Conservation (phyloP, 2,888 invertebrate species). For the Sipha maydis region DNA sequence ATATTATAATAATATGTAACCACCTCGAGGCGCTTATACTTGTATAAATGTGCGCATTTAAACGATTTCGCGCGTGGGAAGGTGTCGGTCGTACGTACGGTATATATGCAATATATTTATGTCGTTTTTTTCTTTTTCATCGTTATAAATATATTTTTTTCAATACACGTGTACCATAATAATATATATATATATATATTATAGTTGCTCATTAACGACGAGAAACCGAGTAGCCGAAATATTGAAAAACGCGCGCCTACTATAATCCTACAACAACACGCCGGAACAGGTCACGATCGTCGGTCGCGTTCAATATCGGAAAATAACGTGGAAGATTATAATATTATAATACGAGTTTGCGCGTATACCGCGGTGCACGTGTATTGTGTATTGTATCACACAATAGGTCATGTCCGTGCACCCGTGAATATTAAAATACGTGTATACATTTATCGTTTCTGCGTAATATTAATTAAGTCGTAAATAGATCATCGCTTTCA, state of each 20-base stretch:
- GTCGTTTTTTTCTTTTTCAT: background rate
- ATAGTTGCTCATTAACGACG: background rate
- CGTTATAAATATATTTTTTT: background rate
- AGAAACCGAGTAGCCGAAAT: background rate
- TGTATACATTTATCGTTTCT: no score
- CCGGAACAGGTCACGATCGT: background rate
- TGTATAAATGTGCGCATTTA: background rate
- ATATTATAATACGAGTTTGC: no score
- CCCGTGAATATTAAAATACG: no score
- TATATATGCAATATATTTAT: background rate
- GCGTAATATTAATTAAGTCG: no score
- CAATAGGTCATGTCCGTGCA: no score
- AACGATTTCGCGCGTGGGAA: constrained; percentile 47
- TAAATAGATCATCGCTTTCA: no score
- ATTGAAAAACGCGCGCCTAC: background rate
- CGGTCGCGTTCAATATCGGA: background rate
- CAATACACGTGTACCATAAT: background rate
- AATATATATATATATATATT: background rate
- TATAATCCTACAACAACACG: no score
- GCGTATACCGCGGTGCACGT: background rate
- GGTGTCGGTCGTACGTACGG: constrained; percentile 4
- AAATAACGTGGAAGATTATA: background rate
- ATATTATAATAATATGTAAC: background rate
- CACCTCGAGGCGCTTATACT: background rate
- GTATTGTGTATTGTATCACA: background rate